phyloP scores from a whole-genome alignment of 2,797 vertebrate species.

The Syngnathus acus region DNA sequence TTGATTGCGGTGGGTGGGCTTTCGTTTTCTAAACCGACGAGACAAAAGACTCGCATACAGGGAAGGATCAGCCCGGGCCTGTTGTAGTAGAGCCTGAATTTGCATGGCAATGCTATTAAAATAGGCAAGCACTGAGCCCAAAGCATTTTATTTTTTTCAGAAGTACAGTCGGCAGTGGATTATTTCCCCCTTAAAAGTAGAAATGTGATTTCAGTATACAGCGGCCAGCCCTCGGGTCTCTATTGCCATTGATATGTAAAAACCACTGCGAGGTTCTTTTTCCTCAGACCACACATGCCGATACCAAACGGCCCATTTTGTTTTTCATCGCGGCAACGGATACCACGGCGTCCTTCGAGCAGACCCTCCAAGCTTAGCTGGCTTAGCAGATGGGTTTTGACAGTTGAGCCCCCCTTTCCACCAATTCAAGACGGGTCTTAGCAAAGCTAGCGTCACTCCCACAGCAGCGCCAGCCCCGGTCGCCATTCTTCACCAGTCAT shows the following conservation, averaged over 20 bases:
- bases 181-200: background rate
- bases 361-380: background rate
- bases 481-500: conserved; percentile 14
- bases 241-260: conserved; percentile 66
- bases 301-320: background rate
- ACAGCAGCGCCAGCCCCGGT: background rate
- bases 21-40: conserved; percentile 52
- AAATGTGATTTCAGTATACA: conserved; percentile 10
- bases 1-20: conserved; percentile 63
- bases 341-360: background rate
- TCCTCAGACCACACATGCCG: conserved; percentile 28
- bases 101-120: conserved; percentile 16
- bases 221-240: background rate
- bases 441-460: conserved; percentile 11
- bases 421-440: background rate
- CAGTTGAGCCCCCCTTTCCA: background rate
- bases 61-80: conserved; percentile 27
- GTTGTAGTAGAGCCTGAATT: conserved; percentile 24
- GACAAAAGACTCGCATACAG: conserved; percentile 58
- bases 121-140: conserved; percentile 8
- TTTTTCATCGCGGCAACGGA: background rate
- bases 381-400: background rate
- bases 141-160: conserved; percentile 6
- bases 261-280: conserved; percentile 33
- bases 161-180: background rate